Base-by-base conservation (phyloP, 1,140 invertebrate species). In the Teleogryllus occipitalis region DNA sequence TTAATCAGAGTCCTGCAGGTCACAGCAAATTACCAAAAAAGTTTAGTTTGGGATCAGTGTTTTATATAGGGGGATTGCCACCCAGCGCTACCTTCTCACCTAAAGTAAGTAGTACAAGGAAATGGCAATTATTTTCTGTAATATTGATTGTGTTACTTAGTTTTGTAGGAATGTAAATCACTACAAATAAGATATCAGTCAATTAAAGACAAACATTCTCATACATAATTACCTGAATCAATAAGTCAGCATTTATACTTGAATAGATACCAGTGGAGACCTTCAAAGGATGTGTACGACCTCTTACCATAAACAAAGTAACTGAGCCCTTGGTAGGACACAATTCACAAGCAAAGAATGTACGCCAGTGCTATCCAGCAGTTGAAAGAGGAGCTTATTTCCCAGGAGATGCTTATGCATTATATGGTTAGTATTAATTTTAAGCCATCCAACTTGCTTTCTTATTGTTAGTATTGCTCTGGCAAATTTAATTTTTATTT, bases 331-430 rank as follows among this genome's bases (percentile, higher is more conserved):
- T 97, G 83, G 91, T 93, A 39, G 89, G 92, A 7, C 85, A 85
- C 14, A 84, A 85, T 78, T 90, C 92, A 0, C 90, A 91, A 54
- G 90, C 92, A 75, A 90, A 90, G 78, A 91, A 93, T 81, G 93
- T 97, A 12, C 93, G 94, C 0, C 93, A 95, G 83, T 98, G 96
- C 86, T 97, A 97, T 83, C 91, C 93, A 0, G 90, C 90, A 73
- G 92, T 97, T 7, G 95, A 97, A 85, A 89, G 89, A 75, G 96
- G 95, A 75, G 94, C 94, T 0, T 97, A 94, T 85, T 97, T 98
- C 83, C 90, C 92, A 18, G 93, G 93, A 48, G 93, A 94, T 84
- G 92, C 93, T 7, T 96, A 91, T 85, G 94, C 93, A 27, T 88
- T 94, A 75, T 95, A 94, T 84, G 91, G 95, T 96, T 88, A 90